These are phyloP conservation scores for Loriculus beryllinus DNA, from an alignment of 2,797 vertebrate genomes.

Conservation along the genomic window DNA sequence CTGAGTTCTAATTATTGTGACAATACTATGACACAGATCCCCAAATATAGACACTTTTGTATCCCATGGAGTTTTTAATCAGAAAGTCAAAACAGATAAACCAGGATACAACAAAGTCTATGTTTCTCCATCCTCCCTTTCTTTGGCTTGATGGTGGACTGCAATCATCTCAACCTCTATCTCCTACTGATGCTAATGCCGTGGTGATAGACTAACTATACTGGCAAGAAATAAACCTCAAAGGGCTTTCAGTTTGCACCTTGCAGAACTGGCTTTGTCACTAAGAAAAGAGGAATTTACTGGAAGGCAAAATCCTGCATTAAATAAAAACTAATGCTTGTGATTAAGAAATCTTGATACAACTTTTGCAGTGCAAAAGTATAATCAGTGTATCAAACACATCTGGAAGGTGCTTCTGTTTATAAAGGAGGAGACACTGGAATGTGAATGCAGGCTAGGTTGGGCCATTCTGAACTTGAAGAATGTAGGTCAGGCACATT, in stretches of 20 bases:
- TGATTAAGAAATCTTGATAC: neutral
- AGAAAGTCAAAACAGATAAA: neutral
- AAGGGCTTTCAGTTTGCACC: neutral
- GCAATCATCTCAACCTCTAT: neutral
- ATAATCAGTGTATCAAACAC: neutral
- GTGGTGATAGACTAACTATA: neutral
- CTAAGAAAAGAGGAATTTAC: neutral
- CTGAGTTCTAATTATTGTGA: neutral
- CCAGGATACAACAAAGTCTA: neutral
- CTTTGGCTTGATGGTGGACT: neutral
- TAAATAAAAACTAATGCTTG: neutral
- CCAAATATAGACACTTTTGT: neutral
- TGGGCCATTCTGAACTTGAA: neutral
- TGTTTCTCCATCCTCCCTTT: neutral
- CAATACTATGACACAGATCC: neutral
- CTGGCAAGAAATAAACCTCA: neutral
- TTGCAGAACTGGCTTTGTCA: neutral
- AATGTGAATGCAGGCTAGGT: neutral
- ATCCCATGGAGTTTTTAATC: neutral
- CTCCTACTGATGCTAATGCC: neutral
- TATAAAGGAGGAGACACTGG: conserved; percentile 2
- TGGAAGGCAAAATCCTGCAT: neutral
- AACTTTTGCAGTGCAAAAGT: neutral
- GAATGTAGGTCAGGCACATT: conserved; percentile 3
- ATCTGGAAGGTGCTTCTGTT: conserved; percentile 17